phyloP scores from a whole-genome alignment of 2,113 vertebrate species.

The Varanus komodoensis region DNA sequence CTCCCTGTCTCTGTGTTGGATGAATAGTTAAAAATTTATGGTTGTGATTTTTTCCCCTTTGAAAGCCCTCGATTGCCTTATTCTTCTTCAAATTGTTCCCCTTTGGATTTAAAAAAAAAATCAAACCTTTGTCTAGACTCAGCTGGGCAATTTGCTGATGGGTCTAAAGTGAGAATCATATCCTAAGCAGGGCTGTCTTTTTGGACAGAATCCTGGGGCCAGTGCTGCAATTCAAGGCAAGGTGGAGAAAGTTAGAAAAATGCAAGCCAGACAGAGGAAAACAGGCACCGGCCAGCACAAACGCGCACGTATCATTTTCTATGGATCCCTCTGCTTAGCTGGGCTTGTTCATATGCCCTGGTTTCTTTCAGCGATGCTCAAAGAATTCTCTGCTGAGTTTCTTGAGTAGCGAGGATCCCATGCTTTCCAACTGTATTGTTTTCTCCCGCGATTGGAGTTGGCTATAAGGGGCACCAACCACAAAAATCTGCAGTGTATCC shows the following conservation, averaged over 20 bases:
- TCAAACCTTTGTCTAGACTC: conserved; percentile 84
- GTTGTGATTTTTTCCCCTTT: conserved; percentile 71
- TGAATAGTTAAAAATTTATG: conserved; percentile 85
- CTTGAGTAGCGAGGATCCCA: not conserved
- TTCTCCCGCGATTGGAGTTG: no score
- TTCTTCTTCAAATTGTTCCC: conserved; percentile 72
- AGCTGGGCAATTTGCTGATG: conserved; percentile 74
- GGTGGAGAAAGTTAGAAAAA: not conserved
- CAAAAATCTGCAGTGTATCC: no score
- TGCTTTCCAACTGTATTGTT: no score
- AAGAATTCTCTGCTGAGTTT: not conserved
- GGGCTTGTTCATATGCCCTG: not conserved
- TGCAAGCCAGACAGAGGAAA: not conserved
- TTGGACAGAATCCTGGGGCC: not conserved
- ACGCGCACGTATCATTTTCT: no score
- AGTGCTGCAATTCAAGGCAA: no score
- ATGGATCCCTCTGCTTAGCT: no score
- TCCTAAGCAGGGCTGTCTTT: conserved; percentile 28
- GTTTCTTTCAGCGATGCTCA: not conserved
- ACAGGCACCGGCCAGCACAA: not conserved
- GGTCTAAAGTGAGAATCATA: conserved; percentile 69
- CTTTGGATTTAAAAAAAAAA: conserved; percentile 78
- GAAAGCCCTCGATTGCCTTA: conserved; percentile 79
- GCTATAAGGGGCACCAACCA: no score
- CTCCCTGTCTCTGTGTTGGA: conserved; percentile 78